Conservation (phyloP, 2,888 invertebrate genomes). For the Pharmacophagus antenor region DNA sequence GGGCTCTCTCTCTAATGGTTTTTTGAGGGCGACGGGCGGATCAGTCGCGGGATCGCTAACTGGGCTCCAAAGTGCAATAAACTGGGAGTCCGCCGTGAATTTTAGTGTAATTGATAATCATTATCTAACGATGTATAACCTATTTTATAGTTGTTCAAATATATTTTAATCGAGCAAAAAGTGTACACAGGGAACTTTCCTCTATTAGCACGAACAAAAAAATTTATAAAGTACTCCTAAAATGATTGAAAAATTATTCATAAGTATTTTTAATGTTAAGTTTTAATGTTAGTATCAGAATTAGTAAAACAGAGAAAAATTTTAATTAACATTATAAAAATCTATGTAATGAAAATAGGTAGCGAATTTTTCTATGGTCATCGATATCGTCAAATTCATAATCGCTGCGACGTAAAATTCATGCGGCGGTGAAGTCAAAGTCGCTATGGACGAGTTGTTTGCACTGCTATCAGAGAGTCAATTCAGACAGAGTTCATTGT, state of each 20-base stretch:
- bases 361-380: not conserved
- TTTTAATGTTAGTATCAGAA: no score
- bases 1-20: slow-evolving; percentile 49
- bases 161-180: not conserved
- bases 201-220: no score
- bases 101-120: not conserved
- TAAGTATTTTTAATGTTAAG: no score
- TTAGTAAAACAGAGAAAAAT: no score
- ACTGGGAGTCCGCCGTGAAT: not conserved
- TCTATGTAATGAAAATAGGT: not conserved
- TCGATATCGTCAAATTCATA: not conserved
- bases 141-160: not conserved
- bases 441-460: slow-evolving; percentile 42
- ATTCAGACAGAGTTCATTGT: slow-evolving; percentile 62
- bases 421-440: slow-evolving; percentile 41
- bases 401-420: not conserved
- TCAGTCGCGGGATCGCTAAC: slow-evolving; percentile 1
- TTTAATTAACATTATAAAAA: not conserved
- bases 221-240: no score
- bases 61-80: not conserved
- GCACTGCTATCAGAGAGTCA: slow-evolving; percentile 56
- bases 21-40: slow-evolving; percentile 38
- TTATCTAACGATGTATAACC: not conserved
- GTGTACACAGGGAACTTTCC: not conserved
- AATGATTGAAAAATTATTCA: no score